Evolutionary conservation across 2,888 invertebrate species (phyloP), one percentile per base, ranked within the genome.

Genomic region (Eupithecia subumbrata): DNA sequence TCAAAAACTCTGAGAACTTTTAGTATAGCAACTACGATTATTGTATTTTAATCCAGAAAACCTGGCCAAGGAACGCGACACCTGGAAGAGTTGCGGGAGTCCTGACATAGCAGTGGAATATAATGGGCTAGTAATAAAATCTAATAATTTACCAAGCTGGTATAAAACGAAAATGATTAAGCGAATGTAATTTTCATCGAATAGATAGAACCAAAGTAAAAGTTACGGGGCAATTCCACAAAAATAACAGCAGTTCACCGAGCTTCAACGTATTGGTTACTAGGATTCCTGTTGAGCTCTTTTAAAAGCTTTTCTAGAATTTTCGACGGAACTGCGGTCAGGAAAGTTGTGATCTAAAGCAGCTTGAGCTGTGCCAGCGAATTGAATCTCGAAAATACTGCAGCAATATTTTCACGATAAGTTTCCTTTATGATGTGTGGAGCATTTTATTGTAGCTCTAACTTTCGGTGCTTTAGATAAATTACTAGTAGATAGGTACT

Each of bases 191-290:
- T 40, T 22, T 22, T 40, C 7, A 22, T 40, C 22, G 16, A 43
- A 40, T 4, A 43, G 3, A 45, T 14, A 68, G 22, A 7, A 14
- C 25, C 8, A 40, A 45, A 4, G 5, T 40, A 5, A 68, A 45
- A 68, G 7, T 40, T 68, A 37, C 87, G 88, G 90, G 89, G 88
- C 87, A 85, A 86, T 88, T 86, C 68, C 85, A 81, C 81, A 84
- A 85, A 88, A 90, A 87, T 89, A 87, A 90, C 87, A 84, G 85
- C 84, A 79, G 84, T 82, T 81, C 75, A 78, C 74, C 67, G 78
- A 78, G 81, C 81, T 82, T 82, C 79, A 87, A 84, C 83, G 81
- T 86, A 86, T 87, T 83, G 85, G 83, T 86, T 85, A 76, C 80
- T 80, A 81, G 81, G 83, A 84, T 84, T 80, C 79, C 80, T 81